Base-by-base conservation (phyloP, 2,113 vertebrate genomes). In the Pygathrix nemaeus region DNA sequence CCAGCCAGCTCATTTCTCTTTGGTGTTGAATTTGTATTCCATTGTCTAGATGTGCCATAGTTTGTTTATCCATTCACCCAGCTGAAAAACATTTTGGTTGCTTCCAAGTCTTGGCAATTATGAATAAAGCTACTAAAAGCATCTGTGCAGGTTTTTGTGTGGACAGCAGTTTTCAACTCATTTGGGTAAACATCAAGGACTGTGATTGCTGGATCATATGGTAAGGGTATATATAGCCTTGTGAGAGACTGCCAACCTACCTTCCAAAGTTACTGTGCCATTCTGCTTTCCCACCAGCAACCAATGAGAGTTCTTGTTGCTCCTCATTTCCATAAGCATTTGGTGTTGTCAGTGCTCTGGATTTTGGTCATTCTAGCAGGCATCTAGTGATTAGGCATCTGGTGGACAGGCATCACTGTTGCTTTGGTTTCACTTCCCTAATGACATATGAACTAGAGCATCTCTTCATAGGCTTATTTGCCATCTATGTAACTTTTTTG, bases 361-460 rank as follows among this genome's bases (percentile, higher is more conserved):
- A 66, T 89, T 92, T 76, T 68, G 55, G 23, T 5, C 72, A 61
- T 32, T 85, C 72, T 89, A 68, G 59, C 5, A 76, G 2, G 7
- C 50, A 20, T 30, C 7, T 17, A 48, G 8, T 92, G 16, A 55
- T 55, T 55, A 76, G 2, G 9, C 50, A 30, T 30, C 12, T 17
- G n/a, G 8, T 86, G 16, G 8, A 64, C 14, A 81, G 35, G 52
- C 27, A 32, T 81, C 55, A 38, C 11, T 66, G 20, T 68, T 66
- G 35, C 83, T 79, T 96, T 78, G 55, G 48, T 55, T 64, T 73
- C 6, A 95, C 73, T 90, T 93, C 55, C 81, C 52, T 93, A 88
- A 88, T 91, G 35, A 45, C 32, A 59, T 23, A 43, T 80, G 2
- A 85, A 89, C 35, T 61, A 17, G 35, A 61, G 13, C 8, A 82